A percentile compares a stretch with the other conserved stretches of the same genome.
These are phyloP conservation scores for Ormia ochracea DNA, from an alignment of 2,888 invertebrate species.

Conservation along the genomic window DNA sequence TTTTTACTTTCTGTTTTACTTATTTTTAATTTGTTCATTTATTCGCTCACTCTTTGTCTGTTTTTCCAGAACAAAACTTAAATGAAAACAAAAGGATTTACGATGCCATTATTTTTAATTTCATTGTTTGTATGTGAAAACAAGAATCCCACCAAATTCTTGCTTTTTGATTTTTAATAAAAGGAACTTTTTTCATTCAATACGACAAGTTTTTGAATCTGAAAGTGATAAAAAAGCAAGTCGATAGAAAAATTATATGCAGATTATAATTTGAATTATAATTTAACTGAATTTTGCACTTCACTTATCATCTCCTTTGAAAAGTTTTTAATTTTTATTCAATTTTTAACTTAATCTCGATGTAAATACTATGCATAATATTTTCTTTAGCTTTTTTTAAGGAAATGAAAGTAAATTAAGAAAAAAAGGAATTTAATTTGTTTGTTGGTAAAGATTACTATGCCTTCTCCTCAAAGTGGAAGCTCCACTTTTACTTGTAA, in stretches of 20 bases:
- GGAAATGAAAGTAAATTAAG: no score
- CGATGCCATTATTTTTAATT: constrained; percentile 42
- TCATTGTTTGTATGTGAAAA: constrained; percentile 38
- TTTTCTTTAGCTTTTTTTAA: no score
- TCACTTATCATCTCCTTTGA: background rate
- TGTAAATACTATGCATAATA: no score
- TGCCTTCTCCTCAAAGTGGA: no score
- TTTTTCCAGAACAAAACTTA: background rate
- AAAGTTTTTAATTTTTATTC: background rate
- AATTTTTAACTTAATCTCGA: background rate
- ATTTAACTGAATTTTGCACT: background rate
- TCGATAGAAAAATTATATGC: background rate
- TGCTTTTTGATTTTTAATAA: constrained; percentile 11
- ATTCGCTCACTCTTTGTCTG: background rate
- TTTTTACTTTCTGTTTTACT: background rate
- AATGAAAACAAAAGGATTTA: constrained; percentile 28
- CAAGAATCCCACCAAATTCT: constrained; percentile 23
- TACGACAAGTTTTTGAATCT: background rate
- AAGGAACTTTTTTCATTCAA: background rate
- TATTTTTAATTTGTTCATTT: background rate
- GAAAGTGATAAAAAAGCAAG: background rate
- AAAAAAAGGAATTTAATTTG: no score
- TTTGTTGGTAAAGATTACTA: no score
- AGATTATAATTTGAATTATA: background rate
- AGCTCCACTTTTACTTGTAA: no score